A percentile compares a stretch with the other conserved stretches of the same genome.
Evolutionary conservation across 2,888 invertebrate species (phyloP).

Genomic region (Cantharis rufa): DNA sequence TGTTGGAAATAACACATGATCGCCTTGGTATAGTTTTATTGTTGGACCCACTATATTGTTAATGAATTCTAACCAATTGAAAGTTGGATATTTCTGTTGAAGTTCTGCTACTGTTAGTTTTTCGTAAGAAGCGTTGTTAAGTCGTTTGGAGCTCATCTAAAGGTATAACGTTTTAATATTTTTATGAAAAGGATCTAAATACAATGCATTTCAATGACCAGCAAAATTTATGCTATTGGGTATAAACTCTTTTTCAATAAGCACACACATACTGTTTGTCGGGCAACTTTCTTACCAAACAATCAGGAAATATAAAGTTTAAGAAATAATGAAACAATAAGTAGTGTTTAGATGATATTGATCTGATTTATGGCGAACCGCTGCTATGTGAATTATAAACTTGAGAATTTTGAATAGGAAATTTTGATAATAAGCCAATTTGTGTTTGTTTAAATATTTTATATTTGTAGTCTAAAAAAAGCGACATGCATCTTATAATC

Average conservation of each 20-base stretch:
- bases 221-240: too few species aligned
- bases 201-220: too few species aligned
- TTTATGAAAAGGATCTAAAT: too few species aligned
- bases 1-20: constrained; percentile 36
- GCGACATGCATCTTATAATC: background rate
- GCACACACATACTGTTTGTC: background rate
- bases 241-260: too few species aligned
- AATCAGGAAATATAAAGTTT: background rate
- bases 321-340: background rate
- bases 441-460: background rate
- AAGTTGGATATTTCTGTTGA: constrained; percentile 32
- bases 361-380: background rate
- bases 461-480: background rate
- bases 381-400: background rate
- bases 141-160: background rate
- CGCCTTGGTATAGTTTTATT: constrained; percentile 31
- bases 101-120: constrained; percentile 33
- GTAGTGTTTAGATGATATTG: background rate
- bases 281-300: background rate
- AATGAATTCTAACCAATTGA: constrained; percentile 43
- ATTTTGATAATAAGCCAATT: background rate
- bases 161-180: background rate
- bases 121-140: background rate
- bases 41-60: constrained; percentile 37
- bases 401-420: background rate